Evolutionary conservation across 1,140 invertebrate genomes (phyloP), one percentile per base, ranked within the genome.

Genomic region (Tyrophagus putrescentiae): DNA sequence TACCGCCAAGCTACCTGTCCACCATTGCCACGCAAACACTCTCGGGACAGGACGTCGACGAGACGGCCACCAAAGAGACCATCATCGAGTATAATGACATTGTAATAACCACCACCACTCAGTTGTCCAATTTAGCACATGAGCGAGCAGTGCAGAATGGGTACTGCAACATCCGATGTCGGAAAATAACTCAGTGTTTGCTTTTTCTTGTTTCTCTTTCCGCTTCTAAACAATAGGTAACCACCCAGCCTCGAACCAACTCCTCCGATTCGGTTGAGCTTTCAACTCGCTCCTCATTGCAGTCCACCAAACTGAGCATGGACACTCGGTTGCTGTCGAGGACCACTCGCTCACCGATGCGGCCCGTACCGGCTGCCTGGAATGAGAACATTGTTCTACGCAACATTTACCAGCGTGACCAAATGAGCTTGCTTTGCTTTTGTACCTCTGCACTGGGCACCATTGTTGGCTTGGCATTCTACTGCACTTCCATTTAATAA

Each of bases 321-420:
- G 52, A 54, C 11, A 31, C 28, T 27, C 3, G 7, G 13, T 31
- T 54, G 39, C n/a, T 27, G 13, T 27, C 52, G 21, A 2, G 25
- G n/a, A 31, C n/a, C 13, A 31, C 13, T 7, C 4, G 4, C n/a
- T n/a, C 3, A 50, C 13, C 13, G 21, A n/a, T 6, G 50, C 13
- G 13, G 21, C 28, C 28, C 9, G 27, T 54, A 3, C 32, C n/a
- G 21, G 39, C 32, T 33, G 52, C 52, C 32, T 54, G 52, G 52
- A 54, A 54, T 33, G 52, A 54, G 28, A 54, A 54, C 13, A 54
- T 54, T 32, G 45, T 48, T 6, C 23, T 48, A 25, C 45, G 45
- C 18, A 48, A 54, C 25, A 54, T 54, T n/a, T 54, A 27, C 7
- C 13, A 54, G 39, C 13, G 25, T 27, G 52, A 54, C 39, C 52